Evolutionary conservation across 2,888 invertebrate species (phyloP).

Genomic region (Eristalis arbustorum): DNA sequence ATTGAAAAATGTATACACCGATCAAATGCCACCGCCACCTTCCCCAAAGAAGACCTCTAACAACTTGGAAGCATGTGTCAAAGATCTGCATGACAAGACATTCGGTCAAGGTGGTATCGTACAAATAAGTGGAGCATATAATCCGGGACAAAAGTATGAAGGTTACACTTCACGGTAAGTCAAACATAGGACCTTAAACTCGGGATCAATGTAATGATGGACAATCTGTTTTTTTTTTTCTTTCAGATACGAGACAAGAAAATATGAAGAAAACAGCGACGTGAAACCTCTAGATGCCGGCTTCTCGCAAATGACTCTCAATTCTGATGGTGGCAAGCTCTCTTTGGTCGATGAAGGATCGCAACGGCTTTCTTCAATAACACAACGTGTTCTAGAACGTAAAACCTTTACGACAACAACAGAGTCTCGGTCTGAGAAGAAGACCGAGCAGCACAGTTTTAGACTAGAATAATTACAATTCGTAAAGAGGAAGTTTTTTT

Average conservation of each 20-base stretch:
- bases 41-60: slow-evolving; percentile 63
- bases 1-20: slow-evolving; percentile 45
- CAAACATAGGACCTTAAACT: not conserved
- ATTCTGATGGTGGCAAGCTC: slow-evolving; percentile 78
- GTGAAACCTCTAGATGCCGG: slow-evolving; percentile 77
- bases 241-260: slow-evolving; percentile 79
- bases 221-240: not conserved
- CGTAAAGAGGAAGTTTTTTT: not conserved
- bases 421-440: slow-evolving; percentile 79
- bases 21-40: slow-evolving; percentile 52
- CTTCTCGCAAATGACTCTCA: slow-evolving; percentile 78
- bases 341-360: slow-evolving; percentile 79
- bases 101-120: slow-evolving; percentile 79
- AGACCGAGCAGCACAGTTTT: slow-evolving; percentile 80
- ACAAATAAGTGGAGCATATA: slow-evolving; percentile 75
- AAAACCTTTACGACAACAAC: slow-evolving; percentile 79
- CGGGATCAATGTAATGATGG: not conserved
- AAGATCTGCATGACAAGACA: slow-evolving; percentile 80
- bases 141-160: slow-evolving; percentile 82
- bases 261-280: slow-evolving; percentile 78
- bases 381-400: slow-evolving; percentile 80
- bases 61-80: slow-evolving; percentile 79
- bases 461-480: slow-evolving; percentile 76
- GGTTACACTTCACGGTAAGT: slow-evolving; percentile 85
- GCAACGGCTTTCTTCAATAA: slow-evolving; percentile 79